Percentiles rank a stretch among this genome's conserved stretches.
These are phyloP conservation scores for Cataglyphis albicans DNA, from an alignment of 2,888 invertebrate genomes.

Conservation along the genomic window DNA sequence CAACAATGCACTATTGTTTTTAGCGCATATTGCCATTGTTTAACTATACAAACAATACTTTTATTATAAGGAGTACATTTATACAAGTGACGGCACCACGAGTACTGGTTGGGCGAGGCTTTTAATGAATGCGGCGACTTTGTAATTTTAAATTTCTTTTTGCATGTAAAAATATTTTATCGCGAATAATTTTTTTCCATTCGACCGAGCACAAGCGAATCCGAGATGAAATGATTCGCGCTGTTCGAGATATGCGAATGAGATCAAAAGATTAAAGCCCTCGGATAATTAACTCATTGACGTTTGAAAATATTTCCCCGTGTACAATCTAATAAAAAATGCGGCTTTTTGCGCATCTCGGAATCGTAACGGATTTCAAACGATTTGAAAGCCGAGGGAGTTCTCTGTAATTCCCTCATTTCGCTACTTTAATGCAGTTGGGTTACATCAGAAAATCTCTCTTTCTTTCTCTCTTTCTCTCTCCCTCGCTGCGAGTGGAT, in stretches of 20 bases:
- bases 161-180: constrained; percentile 19
- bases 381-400: not conserved
- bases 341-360: not conserved
- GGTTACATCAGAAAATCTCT: constrained; percentile 35
- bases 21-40: constrained; percentile 15
- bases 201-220: not conserved
- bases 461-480: not conserved
- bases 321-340: not conserved
- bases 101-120: not conserved
- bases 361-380: constrained; percentile 20
- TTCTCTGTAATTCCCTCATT: constrained; percentile 32
- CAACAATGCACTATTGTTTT: constrained; percentile 43
- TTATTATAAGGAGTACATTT: constrained; percentile 28
- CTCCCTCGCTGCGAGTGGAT: not conserved
- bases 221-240: constrained; percentile 29
- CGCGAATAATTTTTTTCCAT: constrained; percentile 13
- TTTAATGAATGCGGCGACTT: constrained; percentile 22
- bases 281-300: constrained; percentile 13
- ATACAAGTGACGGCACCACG: not conserved
- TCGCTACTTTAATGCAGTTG: constrained; percentile 36
- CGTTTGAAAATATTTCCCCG: not conserved
- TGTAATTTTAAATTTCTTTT: constrained; percentile 12
- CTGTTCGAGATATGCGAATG: constrained; percentile 5
- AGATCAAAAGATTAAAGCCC: not conserved
- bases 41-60: constrained; percentile 27